Evolutionary conservation across 2,888 invertebrate genomes (phyloP).

Genomic region (Clunio marinus): DNA sequence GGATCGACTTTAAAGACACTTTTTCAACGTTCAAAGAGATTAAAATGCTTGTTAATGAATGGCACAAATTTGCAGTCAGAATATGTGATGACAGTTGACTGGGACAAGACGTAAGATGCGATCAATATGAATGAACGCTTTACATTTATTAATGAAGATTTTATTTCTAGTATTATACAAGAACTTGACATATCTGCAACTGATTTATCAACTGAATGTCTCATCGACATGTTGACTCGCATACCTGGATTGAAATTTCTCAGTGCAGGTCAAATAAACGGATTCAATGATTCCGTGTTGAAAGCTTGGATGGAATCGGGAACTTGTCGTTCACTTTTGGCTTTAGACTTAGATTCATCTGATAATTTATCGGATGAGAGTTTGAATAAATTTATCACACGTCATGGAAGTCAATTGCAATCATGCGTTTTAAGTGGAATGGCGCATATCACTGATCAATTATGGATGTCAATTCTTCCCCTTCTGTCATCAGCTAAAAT

Average conservation of each 20-base stretch:
- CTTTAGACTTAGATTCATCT: constrained; percentile 89
- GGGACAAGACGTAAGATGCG: constrained; percentile 65
- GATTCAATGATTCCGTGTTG: constrained; percentile 91
- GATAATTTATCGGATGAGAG: constrained; percentile 93
- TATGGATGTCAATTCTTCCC: constrained; percentile 94
- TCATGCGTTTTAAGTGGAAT: constrained; percentile 90
- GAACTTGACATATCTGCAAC: constrained; percentile 97
- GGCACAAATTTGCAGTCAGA: constrained; percentile 92
- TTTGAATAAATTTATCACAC: constrained; percentile 84
- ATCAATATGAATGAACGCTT: no score
- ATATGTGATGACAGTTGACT: constrained; percentile 91
- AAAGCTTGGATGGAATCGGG: constrained; percentile 89
- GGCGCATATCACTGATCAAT: constrained; percentile 96
- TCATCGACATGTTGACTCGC: constrained; percentile 85
- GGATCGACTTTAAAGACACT: constrained; percentile 92
- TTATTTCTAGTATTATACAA: constrained; percentile 57
- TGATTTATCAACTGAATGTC: constrained; percentile 87
- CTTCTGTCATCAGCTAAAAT: constrained; percentile 91
- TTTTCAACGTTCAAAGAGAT: constrained; percentile 86
- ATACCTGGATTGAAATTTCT: constrained; percentile 80
- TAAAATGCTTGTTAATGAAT: constrained; percentile 90
- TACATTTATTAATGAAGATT: neutral
- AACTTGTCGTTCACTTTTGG: constrained; percentile 71
- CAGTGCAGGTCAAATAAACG: constrained; percentile 94
- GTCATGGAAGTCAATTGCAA: constrained; percentile 82